Conservation (phyloP, 2,888 invertebrate genomes). For the Thysanoteuthis rhombus region DNA sequence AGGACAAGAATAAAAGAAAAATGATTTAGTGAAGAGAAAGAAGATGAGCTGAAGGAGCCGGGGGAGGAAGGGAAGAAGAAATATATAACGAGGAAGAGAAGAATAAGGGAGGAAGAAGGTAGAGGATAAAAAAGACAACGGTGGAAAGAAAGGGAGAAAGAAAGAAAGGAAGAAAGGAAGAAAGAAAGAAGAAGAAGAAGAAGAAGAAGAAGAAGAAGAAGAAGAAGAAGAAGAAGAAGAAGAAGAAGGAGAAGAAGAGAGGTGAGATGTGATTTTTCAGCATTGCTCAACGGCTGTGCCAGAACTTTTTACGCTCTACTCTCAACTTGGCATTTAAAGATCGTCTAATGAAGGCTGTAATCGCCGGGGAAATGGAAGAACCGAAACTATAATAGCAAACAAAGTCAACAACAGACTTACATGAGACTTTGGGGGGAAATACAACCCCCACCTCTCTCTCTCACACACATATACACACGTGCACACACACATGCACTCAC, state of each 20-base stretch:
- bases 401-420: neutral
- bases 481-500: too few relatives aligned
- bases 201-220: too few relatives aligned
- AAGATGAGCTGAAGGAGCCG: too few relatives aligned
- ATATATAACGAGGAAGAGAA: too few relatives aligned
- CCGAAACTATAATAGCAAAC: neutral
- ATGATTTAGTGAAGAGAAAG: too few relatives aligned
- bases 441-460: too few relatives aligned
- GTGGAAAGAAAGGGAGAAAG: neutral
- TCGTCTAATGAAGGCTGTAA: neutral
- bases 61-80: too few relatives aligned
- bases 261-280: too few relatives aligned
- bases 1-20: neutral
- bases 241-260: neutral
- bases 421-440: neutral
- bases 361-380: neutral
- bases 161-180: neutral
- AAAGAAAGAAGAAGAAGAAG: neutral
- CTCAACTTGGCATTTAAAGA: slow-evolving; percentile 12
- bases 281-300: neutral
- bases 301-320: neutral
- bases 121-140: neutral
- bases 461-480: too few relatives aligned
- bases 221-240: too few relatives aligned
- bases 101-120: neutral